phyloP scores from a whole-genome alignment of 2,113 vertebrate genomes.

The Marmota flaviventris region DNA sequence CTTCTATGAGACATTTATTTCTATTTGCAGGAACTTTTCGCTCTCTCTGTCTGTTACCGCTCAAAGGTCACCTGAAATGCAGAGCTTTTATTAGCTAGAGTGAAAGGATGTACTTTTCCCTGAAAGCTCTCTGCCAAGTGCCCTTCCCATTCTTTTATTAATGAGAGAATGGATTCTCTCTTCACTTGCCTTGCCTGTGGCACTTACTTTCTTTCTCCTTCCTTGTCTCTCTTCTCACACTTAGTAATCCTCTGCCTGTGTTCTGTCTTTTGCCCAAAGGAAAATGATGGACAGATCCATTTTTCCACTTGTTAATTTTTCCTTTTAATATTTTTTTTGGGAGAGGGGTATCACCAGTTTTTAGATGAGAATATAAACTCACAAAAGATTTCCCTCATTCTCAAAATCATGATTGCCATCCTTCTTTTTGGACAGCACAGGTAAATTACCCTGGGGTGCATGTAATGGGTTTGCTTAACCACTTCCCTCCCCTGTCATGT shows the following conservation, averaged over 20 bases:
- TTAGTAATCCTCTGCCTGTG: neutral
- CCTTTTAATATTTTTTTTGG: neutral
- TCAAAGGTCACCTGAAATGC: conserved; percentile 71
- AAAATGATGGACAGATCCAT: neutral
- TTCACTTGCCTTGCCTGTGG: conserved; percentile 29
- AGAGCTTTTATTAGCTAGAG: conserved; percentile 66
- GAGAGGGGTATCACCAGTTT: neutral
- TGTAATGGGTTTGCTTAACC: neutral
- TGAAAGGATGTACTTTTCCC: conserved; percentile 48
- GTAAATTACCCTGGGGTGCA: neutral
- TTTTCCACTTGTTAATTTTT: conserved; percentile 22
- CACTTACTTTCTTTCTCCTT: no score
- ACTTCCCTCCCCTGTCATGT: neutral
- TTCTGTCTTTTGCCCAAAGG: conserved; percentile 46
- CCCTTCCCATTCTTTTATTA: conserved; percentile 67
- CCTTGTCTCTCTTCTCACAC: neutral
- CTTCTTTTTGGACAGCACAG: neutral
- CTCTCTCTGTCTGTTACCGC: conserved; percentile 27
- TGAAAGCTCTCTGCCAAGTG: conserved; percentile 68
- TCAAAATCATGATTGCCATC: conserved; percentile 1
- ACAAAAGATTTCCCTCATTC: neutral
- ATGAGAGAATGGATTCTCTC: conserved; percentile 55
- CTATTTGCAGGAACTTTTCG: conserved; percentile 70
- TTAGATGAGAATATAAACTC: neutral
- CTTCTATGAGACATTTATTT: conserved; percentile 68